Evolutionary conservation across 2,113 vertebrate species (phyloP).

Genomic region (Cromileptes altivelis): DNA sequence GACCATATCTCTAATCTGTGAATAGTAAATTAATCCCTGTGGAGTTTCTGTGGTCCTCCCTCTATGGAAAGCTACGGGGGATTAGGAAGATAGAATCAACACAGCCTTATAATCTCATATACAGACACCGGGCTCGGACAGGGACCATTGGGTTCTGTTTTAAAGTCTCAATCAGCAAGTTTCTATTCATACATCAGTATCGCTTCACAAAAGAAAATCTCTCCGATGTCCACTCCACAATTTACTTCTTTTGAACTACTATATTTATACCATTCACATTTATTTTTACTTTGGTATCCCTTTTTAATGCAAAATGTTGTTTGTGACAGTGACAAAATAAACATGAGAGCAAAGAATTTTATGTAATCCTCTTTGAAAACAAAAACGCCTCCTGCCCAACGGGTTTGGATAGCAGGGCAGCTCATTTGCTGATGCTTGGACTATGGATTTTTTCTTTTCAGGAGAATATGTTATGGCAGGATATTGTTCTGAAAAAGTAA

Average conservation of each 20-base stretch:
- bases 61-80: conserved; percentile 70
- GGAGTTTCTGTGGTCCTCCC: conserved; percentile 68
- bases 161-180: conserved; percentile 65
- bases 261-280: no score
- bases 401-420: neutral
- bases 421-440: conserved; percentile 30
- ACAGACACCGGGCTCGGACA: conserved; percentile 66
- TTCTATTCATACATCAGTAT: conserved; percentile 44
- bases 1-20: conserved; percentile 77
- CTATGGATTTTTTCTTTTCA: conserved; percentile 57
- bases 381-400: neutral
- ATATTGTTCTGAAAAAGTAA: conserved; percentile 72
- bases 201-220: neutral
- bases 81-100: conserved; percentile 81
- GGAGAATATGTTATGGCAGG: conserved; percentile 53
- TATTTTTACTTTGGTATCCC: no score
- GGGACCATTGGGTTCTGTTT: conserved; percentile 61
- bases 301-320: neutral
- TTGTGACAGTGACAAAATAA: neutral
- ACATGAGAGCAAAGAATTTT: neutral
- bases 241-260: no score
- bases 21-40: conserved; percentile 80
- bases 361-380: neutral
- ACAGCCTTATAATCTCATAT: conserved; percentile 75
- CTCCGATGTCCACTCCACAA: no score